These are phyloP conservation scores for Pardalotus punctatus DNA, from an alignment of 2,113 vertebrate species.

Conservation along the genomic window DNA sequence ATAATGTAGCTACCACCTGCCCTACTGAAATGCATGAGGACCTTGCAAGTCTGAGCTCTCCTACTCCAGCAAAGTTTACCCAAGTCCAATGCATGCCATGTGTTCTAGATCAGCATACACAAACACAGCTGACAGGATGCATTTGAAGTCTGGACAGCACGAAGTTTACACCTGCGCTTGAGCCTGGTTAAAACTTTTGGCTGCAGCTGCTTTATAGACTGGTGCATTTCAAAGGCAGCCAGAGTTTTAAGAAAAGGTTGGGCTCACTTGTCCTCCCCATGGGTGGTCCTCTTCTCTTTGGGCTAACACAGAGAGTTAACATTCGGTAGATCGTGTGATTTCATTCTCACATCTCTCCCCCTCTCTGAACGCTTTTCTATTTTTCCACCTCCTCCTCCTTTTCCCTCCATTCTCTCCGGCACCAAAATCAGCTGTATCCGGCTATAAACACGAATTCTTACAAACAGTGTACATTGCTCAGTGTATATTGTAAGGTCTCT, in stretches of 20 bases:
- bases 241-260: background rate
- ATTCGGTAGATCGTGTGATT: background rate
- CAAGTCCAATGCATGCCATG: background rate
- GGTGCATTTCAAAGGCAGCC: background rate
- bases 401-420: background rate
- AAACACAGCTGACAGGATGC: conserved; percentile 17
- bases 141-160: background rate
- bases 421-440: conserved; percentile 18
- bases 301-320: background rate
- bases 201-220: background rate
- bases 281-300: conserved; percentile 25
- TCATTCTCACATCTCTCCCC: background rate
- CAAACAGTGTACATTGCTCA: background rate
- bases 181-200: background rate
- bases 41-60: background rate
- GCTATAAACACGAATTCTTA: conserved; percentile 13
- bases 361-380: background rate
- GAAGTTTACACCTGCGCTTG: background rate
- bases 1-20: background rate
- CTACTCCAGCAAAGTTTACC: background rate
- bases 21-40: background rate
- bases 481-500: background rate
- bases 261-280: conserved; percentile 9
- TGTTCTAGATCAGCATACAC: background rate
- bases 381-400: background rate